A percentile compares a stretch with the other conserved stretches of the same genome.
Evolutionary conservation across 1,140 invertebrate genomes (phyloP).

Genomic region (Latrodectus geometricus): DNA sequence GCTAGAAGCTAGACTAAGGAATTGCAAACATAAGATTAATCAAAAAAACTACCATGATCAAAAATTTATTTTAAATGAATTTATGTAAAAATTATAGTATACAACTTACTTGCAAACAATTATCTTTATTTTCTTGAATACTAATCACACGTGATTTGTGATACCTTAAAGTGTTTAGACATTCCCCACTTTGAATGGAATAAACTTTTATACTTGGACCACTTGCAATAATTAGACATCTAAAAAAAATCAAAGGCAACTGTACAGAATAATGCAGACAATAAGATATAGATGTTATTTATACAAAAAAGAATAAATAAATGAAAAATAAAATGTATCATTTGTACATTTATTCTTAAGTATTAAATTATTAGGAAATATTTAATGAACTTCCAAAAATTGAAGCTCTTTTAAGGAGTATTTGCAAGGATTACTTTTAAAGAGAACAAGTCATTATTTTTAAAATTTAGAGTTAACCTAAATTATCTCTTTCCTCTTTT

Average conservation of each 20-base stretch:
- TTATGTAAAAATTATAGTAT: background rate
- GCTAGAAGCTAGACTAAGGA: background rate
- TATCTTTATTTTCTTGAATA: slow-evolving; percentile 22
- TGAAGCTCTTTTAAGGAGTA: too few species aligned
- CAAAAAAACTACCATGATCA: background rate
- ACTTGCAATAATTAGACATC: slow-evolving; percentile 26
- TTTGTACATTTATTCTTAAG: too few species aligned
- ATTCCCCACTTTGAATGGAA: slow-evolving; percentile 25
- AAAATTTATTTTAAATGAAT: background rate
- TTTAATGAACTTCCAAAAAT: too few species aligned
- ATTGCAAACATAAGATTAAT: background rate
- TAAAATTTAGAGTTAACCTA: too few species aligned
- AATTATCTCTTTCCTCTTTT: too few species aligned
- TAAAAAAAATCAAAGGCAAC: background rate
- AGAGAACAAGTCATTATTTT: too few species aligned
- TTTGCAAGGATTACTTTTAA: too few species aligned
- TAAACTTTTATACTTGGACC: slow-evolving; percentile 32
- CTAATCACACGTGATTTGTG: slow-evolving; percentile 12
- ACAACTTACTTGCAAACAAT: slow-evolving; percentile 31
- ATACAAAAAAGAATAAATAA: too few species aligned
- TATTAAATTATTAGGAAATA: too few species aligned
- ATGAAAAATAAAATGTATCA: too few species aligned
- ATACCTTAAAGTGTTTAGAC: slow-evolving; percentile 8
- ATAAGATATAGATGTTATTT: too few species aligned
- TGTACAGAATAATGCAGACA: too few species aligned